A percentile compares a stretch with the other conserved stretches of the same genome.
phyloP scores from a whole-genome alignment of 1,140 invertebrate genomes.

The Brachionus sp. region DNA sequence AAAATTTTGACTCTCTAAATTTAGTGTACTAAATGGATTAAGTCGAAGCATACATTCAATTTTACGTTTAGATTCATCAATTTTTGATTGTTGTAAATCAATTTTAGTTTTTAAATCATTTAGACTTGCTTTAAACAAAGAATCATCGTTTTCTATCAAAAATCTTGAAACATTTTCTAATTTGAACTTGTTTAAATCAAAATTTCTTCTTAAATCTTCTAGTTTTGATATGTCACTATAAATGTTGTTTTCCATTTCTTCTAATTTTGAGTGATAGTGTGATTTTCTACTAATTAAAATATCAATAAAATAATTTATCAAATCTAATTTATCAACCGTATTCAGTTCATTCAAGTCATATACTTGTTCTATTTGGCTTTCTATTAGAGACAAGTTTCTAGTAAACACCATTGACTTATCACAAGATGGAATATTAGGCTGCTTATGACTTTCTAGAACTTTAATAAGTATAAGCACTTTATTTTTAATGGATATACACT shows the following conservation, averaged over 20 bases:
- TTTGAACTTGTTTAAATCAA: background rate
- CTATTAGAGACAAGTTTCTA: background rate
- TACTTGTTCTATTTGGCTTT: background rate
- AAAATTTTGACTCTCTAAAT: background rate
- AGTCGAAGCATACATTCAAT: background rate
- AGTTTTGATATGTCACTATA: background rate
- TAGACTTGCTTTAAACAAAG: background rate
- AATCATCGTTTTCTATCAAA: background rate
- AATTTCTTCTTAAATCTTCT: background rate
- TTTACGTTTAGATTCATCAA: background rate
- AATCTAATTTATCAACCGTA: background rate
- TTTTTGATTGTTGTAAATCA: background rate
- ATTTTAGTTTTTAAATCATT: background rate
- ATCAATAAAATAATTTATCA: background rate
- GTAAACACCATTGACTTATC: background rate
- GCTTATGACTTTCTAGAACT: background rate
- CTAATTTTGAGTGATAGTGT: background rate
- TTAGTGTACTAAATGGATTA: background rate
- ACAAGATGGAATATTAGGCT: background rate
- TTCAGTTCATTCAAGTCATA: background rate
- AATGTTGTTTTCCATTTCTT: background rate
- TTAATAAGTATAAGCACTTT: background rate
- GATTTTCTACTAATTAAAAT: background rate
- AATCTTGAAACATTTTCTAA: background rate
- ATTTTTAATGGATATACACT: background rate